Conservation (phyloP, 2,888 invertebrate genomes). For the Celastrina argiolus region DNA sequence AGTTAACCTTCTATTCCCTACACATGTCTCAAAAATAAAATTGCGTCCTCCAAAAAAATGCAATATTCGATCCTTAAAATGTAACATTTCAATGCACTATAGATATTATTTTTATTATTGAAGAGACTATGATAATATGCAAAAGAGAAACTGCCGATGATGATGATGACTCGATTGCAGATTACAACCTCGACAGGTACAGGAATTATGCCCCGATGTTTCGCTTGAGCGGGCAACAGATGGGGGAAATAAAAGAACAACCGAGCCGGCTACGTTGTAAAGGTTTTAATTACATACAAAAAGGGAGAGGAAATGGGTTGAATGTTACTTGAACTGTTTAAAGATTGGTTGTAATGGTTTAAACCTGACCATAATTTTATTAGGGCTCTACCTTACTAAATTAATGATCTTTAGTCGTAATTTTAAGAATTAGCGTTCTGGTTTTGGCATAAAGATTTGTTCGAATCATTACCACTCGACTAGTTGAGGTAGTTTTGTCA, state of each 20-base stretch:
- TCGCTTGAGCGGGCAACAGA: slow-evolving; percentile 11
- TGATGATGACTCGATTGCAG: background rate
- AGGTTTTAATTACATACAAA: slow-evolving; percentile 11
- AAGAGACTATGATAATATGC: background rate
- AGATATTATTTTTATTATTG: no score
- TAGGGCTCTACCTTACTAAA: no score
- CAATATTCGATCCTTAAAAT: no score
- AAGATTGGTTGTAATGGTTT: no score
- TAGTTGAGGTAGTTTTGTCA: background rate
- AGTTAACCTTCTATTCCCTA: no score
- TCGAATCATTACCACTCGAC: no score
- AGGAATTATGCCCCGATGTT: slow-evolving; percentile 3
- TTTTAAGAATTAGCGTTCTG: background rate
- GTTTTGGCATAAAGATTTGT: background rate
- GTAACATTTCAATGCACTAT: no score
- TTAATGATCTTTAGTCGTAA: background rate
- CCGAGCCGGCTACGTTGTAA: background rate
- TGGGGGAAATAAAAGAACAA: slow-evolving; percentile 3
- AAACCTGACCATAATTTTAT: background rate
- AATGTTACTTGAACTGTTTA: background rate
- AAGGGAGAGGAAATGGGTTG: background rate
- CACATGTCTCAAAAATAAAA: no score
- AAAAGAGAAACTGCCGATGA: background rate
- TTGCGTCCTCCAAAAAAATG: no score
- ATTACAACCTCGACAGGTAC: background rate